Evolutionary conservation across 2,888 invertebrate genomes (phyloP), one percentile per base, ranked within the genome.

Genomic region (Drosophila incognita): DNA sequence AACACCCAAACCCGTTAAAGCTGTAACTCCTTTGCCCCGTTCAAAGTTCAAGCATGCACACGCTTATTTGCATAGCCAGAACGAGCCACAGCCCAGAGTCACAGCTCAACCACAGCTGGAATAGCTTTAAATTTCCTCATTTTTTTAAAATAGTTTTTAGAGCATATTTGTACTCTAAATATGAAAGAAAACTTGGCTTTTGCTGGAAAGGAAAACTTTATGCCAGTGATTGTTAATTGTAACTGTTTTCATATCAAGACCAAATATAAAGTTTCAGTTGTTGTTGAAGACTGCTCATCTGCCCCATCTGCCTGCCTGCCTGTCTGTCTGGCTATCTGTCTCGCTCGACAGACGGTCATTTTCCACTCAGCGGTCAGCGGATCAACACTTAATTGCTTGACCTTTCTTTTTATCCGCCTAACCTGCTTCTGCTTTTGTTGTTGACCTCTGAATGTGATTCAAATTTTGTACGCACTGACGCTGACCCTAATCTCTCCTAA

Each of bases 331-430:
- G 48, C 68, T 81, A 60, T 60, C 64, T 60, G 81, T 72, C 78
- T 77, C 53, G 53, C 11, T 52, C 68, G 77, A 77, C 77, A 63
- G 77, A 57, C 65, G 59, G 29, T 63, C 66, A 56, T 56, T 66
- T 81, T 62, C 71, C 76, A 81, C 63, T 75, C 76, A 49, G 48
- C 76, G 53, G 33, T 61, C 67, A 79, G 57, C 66, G 67, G 78
- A 77, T 81, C 68, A 89, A 75, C 88, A 89, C 86, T 90, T 85
- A 90, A 85, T 85, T 89, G 90, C 90, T 82, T 79, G 88, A 85
- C 85, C 85, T 89, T 84, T 84, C 79, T 1, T 81, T 62, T 54
- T 40, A 31, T 51, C 3, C 29, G 38, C 24, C 36, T 29, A 24
- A 40, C 38, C 40, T 33, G 15, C 48, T 31, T 7, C 8, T 8